Evolutionary conservation across 2,113 vertebrate species (phyloP).

Genomic region (Cynoglossus semilaevis): DNA sequence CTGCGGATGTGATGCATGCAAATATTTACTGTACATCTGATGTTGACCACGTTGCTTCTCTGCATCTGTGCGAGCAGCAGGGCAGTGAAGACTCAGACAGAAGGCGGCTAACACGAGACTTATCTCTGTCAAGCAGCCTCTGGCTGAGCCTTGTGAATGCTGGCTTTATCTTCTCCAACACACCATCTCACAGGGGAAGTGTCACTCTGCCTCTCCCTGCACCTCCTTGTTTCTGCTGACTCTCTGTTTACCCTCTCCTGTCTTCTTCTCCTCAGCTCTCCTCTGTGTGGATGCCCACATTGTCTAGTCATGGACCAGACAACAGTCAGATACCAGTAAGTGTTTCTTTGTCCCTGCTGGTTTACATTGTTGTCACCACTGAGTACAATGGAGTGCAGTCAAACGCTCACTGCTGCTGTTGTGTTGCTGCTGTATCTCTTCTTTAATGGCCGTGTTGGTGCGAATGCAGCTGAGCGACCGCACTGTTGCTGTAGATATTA

Average conservation of each 20-base stretch:
- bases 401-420: constrained; percentile 34
- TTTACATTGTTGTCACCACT: constrained; percentile 30
- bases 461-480: constrained; percentile 4
- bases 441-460: constrained; percentile 5
- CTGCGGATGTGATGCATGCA: neutral
- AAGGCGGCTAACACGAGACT: constrained; percentile 50
- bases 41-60: constrained; percentile 40
- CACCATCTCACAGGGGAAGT: constrained; percentile 58
- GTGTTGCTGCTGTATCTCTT: neutral
- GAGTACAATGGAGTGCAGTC: constrained; percentile 32
- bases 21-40: constrained; percentile 11
- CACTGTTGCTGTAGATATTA: neutral
- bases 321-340: constrained; percentile 67
- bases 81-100: constrained; percentile 17
- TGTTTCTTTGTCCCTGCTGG: constrained; percentile 36
- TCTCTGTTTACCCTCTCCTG: constrained; percentile 40
- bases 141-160: constrained; percentile 45
- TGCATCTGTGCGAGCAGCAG: constrained; percentile 35
- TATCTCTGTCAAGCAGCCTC: constrained; percentile 67
- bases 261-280: constrained; percentile 27
- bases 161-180: constrained; percentile 63
- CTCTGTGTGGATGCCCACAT: constrained; percentile 42
- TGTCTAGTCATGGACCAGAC: constrained; percentile 60
- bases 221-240: constrained; percentile 54
- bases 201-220: constrained; percentile 36